A percentile compares a stretch with the other conserved stretches of the same genome.
Conservation (phyloP, 2,797 vertebrate genomes). For the Megalops cyprinoides region DNA sequence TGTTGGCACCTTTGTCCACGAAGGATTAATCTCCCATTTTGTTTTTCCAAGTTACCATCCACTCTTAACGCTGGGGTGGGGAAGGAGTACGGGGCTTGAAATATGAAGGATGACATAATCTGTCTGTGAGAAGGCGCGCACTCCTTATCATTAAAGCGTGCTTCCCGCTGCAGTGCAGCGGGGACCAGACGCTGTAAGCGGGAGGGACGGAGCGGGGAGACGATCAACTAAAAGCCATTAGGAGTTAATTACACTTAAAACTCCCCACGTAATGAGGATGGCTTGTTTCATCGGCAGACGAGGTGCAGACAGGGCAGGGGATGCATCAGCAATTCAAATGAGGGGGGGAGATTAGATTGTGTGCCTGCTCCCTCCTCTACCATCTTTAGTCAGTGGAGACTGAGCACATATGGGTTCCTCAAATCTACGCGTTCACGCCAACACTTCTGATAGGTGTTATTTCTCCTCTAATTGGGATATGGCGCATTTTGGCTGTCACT, state of each 20-base stretch:
- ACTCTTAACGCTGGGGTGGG: constrained; percentile 32
- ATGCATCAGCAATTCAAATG: constrained; percentile 21
- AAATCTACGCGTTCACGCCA: constrained; percentile 44
- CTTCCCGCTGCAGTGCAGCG: background rate
- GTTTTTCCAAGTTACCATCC: constrained; percentile 39
- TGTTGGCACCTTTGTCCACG: constrained; percentile 34
- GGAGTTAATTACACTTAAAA: constrained; percentile 32
- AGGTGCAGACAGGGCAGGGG: constrained; percentile 36
- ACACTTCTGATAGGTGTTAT: constrained; percentile 39
- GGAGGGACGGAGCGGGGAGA: background rate
- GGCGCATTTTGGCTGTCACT: background rate
- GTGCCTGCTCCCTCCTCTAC: background rate
- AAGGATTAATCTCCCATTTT: constrained; percentile 51
- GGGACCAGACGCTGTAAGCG: background rate
- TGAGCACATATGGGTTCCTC: constrained; percentile 44
- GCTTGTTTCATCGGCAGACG: constrained; percentile 35
- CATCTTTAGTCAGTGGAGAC: constrained; percentile 48
- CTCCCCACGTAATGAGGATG: constrained; percentile 14
- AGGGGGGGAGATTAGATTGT: background rate
- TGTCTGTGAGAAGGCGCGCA: constrained; percentile 49
- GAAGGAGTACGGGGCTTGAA: constrained; percentile 12
- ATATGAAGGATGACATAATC: constrained; percentile 27
- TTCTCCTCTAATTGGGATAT: constrained; percentile 35
- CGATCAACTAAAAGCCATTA: constrained; percentile 19
- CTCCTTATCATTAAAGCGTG: background rate